A percentile compares a stretch with the other conserved stretches of the same genome.
phyloP scores from a whole-genome alignment of 2,797 vertebrate species.

The Mionectes olivaceus region DNA sequence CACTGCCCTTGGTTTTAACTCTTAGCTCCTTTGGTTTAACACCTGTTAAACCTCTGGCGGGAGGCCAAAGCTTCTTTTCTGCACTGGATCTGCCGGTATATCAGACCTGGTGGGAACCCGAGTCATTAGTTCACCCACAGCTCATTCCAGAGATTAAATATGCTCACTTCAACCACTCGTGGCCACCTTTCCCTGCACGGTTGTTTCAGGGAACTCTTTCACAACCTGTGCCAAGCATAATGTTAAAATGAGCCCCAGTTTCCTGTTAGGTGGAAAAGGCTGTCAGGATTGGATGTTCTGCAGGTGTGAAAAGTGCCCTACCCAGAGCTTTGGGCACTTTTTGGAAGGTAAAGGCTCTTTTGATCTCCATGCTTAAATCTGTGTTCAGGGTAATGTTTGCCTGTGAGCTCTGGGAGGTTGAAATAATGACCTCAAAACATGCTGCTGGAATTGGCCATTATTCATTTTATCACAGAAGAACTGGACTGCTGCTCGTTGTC shows the following conservation, averaged over 20 bases:
- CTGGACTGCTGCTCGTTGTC: background rate
- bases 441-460: background rate
- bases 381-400: background rate
- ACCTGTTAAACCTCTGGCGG: background rate
- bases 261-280: background rate
- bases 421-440: background rate
- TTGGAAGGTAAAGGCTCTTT: background rate
- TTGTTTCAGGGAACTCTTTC: background rate
- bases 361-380: background rate
- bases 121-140: background rate
- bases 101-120: background rate
- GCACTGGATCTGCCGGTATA: background rate
- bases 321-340: background rate
- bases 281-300: background rate
- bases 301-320: background rate
- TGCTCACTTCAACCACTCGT: rapidly evolving
- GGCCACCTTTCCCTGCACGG: background rate
- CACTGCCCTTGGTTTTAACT: background rate
- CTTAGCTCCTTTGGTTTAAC: background rate
- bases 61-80: background rate
- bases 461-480: background rate
- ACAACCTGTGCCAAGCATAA: background rate
- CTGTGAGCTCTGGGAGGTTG: background rate
- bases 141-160: background rate
- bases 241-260: background rate